Conservation (phyloP, 2,797 vertebrate genomes). For the Syndactyla subalaris region DNA sequence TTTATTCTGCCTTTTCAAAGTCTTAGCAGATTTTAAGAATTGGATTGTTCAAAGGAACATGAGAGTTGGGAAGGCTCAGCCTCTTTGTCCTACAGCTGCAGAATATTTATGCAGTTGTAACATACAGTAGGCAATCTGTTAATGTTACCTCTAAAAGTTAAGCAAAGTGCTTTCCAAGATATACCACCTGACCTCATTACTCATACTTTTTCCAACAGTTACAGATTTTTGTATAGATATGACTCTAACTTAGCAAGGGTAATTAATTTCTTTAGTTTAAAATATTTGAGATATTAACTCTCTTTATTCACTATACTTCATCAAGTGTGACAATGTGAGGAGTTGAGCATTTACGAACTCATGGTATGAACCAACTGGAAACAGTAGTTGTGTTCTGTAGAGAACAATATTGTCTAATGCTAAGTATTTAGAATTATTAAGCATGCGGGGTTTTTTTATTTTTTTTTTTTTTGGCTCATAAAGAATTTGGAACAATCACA, state of each 20-base stretch:
- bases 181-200: background rate
- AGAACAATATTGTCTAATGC: background rate
- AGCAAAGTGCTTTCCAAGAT: background rate
- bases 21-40: background rate
- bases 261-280: background rate
- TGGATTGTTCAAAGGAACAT: background rate
- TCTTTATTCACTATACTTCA: background rate
- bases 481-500: background rate
- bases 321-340: background rate
- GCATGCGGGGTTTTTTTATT: background rate
- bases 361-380: background rate
- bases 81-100: background rate
- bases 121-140: background rate
- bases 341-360: background rate
- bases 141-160: background rate
- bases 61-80: background rate
- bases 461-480: background rate
- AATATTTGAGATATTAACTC: background rate
- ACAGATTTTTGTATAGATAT: background rate
- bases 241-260: background rate
- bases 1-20: conserved; percentile 20
- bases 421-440: background rate
- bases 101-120: background rate
- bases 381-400: background rate
- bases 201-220: background rate